Base-by-base conservation (phyloP, 1,140 invertebrate species). In the Nasonia vitripennis region DNA sequence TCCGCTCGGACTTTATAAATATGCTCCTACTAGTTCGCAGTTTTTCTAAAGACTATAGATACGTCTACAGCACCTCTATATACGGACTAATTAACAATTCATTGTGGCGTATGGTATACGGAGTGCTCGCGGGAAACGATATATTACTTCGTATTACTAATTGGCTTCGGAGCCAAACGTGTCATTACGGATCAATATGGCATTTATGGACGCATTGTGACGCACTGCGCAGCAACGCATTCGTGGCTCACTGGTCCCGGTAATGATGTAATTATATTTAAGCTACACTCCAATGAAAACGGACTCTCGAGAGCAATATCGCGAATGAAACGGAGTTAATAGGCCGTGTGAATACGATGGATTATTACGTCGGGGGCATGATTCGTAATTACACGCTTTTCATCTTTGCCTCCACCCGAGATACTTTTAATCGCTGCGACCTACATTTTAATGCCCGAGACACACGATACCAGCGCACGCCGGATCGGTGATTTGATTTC, bases 221-320 rank as follows among this genome's bases (percentile, higher is more conserved):
- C n/a, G 34, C 2, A 14, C 67, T 45, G 37, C 0, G 34, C 62
- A 14, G 34, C 34, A 11, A 23, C 23, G 41, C 41, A 31, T 81
- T 81, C 45, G 68, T 51, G 70, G 80, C 68, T 73, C 68, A 51
- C 10, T 80, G 78, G 67, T 0, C n/a, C 12, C 41, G 27, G 5
- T 82, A 73, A 82, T 55, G 80, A 82, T 34, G 80, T 82, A 73
- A 73, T 82, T 82, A 74, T 82, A 74, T 82, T 82, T 74, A 45
- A 80, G 55, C 78, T 34, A 45, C 34, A 37, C 67, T 80, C 55
- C 34, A 79, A 62, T 45, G 78, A 70, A 68, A 70, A 80, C 51
- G 10, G 20, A 70, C 45, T 41, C 23, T 27, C 27, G 27, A 27
- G 14, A 0, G 14, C 62, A 70, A 23, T 27, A 27, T 70, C 31